Evolutionary conservation across 1,140 invertebrate species (phyloP), one percentile per base, ranked within the genome.

Genomic region (Ptiloglossa arizonensis): DNA sequence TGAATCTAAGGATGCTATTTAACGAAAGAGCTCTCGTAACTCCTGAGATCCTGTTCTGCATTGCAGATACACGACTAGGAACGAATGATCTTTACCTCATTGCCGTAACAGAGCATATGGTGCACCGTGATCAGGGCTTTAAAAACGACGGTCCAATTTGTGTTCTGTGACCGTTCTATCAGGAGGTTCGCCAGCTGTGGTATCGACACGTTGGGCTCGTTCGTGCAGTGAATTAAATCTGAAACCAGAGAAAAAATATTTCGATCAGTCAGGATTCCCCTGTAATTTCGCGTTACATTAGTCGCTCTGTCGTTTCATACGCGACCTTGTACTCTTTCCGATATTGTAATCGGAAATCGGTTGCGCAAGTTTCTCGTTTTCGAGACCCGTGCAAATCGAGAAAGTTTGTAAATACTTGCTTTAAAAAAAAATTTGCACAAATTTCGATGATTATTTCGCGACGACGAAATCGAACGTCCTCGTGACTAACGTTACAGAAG

Each of bases 181-280:
- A 99, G 95, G 81, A 99, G 94, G 94, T 99, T 99, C 69, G 99
- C 99, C 93, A 99, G 93, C 92, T 99, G 98, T 89, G 99, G 99
- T 93, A 99, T 99, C 60, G 98, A 99, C 22, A 99, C 98, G 93
- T 99, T 99, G 46, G 98, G 98, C 93, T 99, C 99, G 93, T 99
- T 99, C 90, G 99, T 99, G 94, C 98, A 99, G 90, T 99, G 98
- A 87, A 99, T 95, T 93, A 99, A 95, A 96, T 99, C 98, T 99
- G 96, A 56, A 95, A 95, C 86, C 91, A 88, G 86, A 86, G 90
- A 91, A 59, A 50, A 74, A n/a, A 48, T 24, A 0, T 56, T 32
- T 38, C 4, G n/a, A 19, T 57, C 32, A 57, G 41, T 41, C 41
- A 11, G 8, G 8, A 11, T 41, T 9, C 11, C 11, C 8, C 41